Evolutionary conservation across 2,888 invertebrate genomes (phyloP).

Genomic region (Myopa testacea): DNA sequence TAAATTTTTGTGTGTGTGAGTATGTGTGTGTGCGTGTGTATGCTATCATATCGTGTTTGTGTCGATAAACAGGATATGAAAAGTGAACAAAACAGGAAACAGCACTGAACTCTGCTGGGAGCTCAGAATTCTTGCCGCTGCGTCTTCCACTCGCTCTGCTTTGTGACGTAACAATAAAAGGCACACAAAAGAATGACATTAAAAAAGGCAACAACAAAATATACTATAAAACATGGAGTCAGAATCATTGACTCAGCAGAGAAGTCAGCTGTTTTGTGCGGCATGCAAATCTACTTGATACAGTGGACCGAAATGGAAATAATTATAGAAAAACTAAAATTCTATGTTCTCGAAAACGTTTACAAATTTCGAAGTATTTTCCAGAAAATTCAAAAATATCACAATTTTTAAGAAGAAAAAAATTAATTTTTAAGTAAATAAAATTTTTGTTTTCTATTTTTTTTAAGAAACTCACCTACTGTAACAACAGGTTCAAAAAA

Average conservation of each 20-base stretch:
- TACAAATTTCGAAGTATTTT: not conserved
- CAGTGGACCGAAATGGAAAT: not conserved
- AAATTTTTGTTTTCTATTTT: not conserved
- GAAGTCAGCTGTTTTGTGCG: constrained; percentile 8
- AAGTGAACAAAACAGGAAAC: constrained; percentile 28
- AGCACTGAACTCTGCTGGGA: constrained; percentile 25
- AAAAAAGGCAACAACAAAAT: too few species aligned
- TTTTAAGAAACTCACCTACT: constrained; percentile 20
- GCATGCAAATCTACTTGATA: not conserved
- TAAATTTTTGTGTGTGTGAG: not conserved
- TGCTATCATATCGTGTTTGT: not conserved
- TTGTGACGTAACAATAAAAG: not conserved
- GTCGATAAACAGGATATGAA: too few species aligned
- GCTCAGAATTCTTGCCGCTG: constrained; percentile 1
- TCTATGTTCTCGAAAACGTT: not conserved
- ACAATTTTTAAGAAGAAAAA: not conserved
- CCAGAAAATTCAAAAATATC: too few species aligned
- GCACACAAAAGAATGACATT: too few species aligned
- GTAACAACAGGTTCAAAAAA: constrained; percentile 23
- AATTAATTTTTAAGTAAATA: not conserved
- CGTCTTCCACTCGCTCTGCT: not conserved
- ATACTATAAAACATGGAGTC: not conserved
- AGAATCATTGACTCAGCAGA: not conserved
- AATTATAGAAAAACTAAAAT: not conserved
- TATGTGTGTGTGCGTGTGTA: constrained; percentile 5